phyloP scores from a whole-genome alignment of 2,888 invertebrate genomes.

The Adineta ricciae region DNA sequence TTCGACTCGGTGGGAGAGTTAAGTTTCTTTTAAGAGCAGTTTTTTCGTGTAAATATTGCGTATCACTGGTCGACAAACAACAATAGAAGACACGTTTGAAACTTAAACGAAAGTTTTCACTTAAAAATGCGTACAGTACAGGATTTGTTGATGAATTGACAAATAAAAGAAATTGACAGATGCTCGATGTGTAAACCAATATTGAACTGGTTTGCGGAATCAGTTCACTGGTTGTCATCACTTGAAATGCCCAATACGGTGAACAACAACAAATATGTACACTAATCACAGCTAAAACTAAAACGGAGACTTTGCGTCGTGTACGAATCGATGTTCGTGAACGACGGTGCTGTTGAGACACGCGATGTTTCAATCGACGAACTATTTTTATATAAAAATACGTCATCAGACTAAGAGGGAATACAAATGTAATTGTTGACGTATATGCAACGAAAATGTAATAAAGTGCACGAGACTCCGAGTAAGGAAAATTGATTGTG shows the following conservation, averaged over 20 bases:
- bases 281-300: constrained; percentile 29
- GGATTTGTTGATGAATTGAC: constrained; percentile 32
- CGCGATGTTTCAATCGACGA: constrained; percentile 16
- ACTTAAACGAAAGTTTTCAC: constrained; percentile 30
- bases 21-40: neutral
- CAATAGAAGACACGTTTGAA: constrained; percentile 26
- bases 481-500: neutral
- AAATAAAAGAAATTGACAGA: constrained; percentile 30
- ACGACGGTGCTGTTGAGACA: neutral
- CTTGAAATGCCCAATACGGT: constrained; percentile 32
- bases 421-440: constrained; percentile 27
- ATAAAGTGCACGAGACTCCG: neutral
- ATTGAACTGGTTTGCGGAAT: neutral
- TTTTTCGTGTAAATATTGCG: neutral
- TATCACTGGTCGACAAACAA: neutral
- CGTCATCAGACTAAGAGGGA: constrained; percentile 28
- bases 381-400: constrained; percentile 29
- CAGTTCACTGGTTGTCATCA: neutral
- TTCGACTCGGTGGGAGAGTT: neutral
- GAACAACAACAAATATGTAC: constrained; percentile 27
- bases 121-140: constrained; percentile 29
- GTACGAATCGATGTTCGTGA: neutral
- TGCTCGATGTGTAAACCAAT: constrained; percentile 18
- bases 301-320: constrained; percentile 24
- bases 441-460: neutral